phyloP scores from a whole-genome alignment of 2,113 vertebrate species.

The Brachyhypopomus gauderio region DNA sequence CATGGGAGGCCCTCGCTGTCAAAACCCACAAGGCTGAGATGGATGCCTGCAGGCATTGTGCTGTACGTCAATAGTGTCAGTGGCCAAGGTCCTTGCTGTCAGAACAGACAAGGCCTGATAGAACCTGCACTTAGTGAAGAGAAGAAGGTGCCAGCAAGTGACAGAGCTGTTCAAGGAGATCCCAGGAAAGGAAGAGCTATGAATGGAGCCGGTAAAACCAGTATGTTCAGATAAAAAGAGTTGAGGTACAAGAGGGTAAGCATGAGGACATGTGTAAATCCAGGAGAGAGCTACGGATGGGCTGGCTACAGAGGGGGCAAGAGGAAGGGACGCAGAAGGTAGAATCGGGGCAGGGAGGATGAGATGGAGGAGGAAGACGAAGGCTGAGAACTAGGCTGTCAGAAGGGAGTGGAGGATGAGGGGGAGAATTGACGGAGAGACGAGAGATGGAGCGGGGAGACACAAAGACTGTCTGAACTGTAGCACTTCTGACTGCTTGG shows the following conservation, averaged over 20 bases:
- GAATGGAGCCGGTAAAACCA: too few relatives aligned
- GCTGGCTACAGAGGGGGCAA: constrained; percentile 12
- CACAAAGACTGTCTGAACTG: constrained; percentile 4
- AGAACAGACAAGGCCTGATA: constrained; percentile 44
- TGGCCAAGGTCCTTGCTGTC: constrained; percentile 67
- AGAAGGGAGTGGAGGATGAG: constrained; percentile 53
- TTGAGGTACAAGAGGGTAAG: constrained; percentile 42
- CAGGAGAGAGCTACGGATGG: constrained; percentile 32
- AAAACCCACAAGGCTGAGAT: constrained; percentile 42
- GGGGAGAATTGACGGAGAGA: constrained; percentile 34
- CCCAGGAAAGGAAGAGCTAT: too few relatives aligned
- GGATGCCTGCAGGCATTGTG: background rate
- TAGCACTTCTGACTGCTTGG: constrained; percentile 12
- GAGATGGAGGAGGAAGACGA: constrained; percentile 2
- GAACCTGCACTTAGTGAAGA: constrained; percentile 5
- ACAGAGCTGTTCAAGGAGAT: constrained; percentile 8
- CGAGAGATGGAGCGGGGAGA: constrained; percentile 20
- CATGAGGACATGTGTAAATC: constrained; percentile 22
- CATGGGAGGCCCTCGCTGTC: constrained; percentile 36
- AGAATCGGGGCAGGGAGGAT: background rate
- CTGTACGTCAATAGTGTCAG: constrained; percentile 64
- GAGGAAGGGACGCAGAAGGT: constrained; percentile 8
- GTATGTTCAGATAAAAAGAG: constrained; percentile 5
- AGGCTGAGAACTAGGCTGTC: constrained; percentile 9
- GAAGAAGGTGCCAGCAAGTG: constrained; percentile 15